Evolutionary conservation across 1,140 invertebrate genomes (phyloP).

Genomic region (Trichonephila clavata): DNA sequence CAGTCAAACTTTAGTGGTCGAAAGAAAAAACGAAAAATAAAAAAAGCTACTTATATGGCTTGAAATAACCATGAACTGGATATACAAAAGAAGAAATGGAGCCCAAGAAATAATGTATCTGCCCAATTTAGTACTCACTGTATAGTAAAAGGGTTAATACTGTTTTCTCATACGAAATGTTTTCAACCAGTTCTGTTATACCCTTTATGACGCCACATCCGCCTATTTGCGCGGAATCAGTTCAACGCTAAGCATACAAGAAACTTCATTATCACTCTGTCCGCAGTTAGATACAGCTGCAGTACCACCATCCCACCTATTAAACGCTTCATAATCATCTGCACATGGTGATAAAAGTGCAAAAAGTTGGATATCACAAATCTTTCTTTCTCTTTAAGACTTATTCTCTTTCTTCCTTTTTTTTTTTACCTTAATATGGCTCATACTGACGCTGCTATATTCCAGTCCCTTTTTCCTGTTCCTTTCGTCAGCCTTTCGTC

Average conservation of each 20-base stretch:
- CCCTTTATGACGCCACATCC: not conserved
- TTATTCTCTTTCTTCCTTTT: not conserved
- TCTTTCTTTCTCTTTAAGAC: too few species aligned
- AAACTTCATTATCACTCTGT: not conserved
- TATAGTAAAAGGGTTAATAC: not conserved
- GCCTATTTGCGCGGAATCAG: not conserved
- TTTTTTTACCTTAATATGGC: not conserved
- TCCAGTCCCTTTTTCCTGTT: not conserved
- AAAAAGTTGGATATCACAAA: too few species aligned
- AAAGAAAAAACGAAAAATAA: too few species aligned
- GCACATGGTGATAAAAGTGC: not conserved
- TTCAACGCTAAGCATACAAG: not conserved
- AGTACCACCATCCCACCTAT: not conserved
- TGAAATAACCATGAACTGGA: too few species aligned
- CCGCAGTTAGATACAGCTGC: not conserved
- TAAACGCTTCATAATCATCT: not conserved
- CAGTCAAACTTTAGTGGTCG: too few species aligned
- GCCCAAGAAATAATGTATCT: too few species aligned
- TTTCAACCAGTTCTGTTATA: too few species aligned
- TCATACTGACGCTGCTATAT: not conserved
- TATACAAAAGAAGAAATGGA: too few species aligned
- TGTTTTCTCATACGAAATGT: too few species aligned
- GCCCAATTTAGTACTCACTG: too few species aligned
- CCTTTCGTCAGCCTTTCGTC: not conserved
- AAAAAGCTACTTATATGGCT: too few species aligned